Percentiles rank a stretch among this genome's conserved stretches.
These are phyloP conservation scores for Amblyjoppa proteus DNA, from an alignment of 2,888 invertebrate genomes.

Conservation along the genomic window DNA sequence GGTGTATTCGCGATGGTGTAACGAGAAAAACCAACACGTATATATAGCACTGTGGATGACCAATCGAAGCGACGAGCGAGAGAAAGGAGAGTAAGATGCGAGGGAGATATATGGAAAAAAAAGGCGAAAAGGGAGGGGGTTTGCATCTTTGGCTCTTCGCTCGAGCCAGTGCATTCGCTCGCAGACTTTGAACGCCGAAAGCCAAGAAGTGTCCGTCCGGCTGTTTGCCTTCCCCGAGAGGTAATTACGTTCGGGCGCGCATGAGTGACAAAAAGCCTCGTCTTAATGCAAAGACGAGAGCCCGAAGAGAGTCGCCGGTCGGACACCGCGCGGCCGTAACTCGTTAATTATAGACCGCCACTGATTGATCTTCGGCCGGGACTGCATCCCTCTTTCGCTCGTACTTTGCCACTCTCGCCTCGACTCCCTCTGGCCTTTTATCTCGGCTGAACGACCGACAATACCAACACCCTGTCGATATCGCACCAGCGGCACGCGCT, in stretches of 20 bases:
- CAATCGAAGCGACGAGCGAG: constrained; percentile 79
- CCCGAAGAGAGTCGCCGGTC: constrained; percentile 58
- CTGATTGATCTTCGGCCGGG: constrained; percentile 84
- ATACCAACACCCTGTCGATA: constrained; percentile 81
- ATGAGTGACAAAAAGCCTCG: constrained; percentile 84
- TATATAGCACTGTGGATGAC: constrained; percentile 72
- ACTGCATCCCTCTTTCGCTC: constrained; percentile 53
- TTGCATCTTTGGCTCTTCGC: constrained; percentile 2
- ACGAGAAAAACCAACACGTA: constrained; percentile 81
- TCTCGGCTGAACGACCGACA: constrained; percentile 63
- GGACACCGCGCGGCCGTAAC: constrained; percentile 79
- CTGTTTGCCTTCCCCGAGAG: constrained; percentile 55
- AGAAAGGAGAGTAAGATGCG: constrained; percentile 27
- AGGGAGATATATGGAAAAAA: constrained; percentile 18
- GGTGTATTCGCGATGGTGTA: constrained; percentile 68
- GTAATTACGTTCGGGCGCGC: constrained; percentile 66
- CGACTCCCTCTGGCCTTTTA: constrained; percentile 21
- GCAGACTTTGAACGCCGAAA: constrained; percentile 44
- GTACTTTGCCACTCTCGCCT: constrained; percentile 38
- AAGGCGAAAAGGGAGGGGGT: background rate
- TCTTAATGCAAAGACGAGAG: constrained; percentile 82
- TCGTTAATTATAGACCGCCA: constrained; percentile 85
- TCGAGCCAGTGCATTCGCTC: constrained; percentile 36
- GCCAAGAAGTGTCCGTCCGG: constrained; percentile 59
- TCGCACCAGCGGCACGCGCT: constrained; percentile 79